phyloP scores from a whole-genome alignment of 2,888 invertebrate genomes.

The Cephalotes varians region DNA sequence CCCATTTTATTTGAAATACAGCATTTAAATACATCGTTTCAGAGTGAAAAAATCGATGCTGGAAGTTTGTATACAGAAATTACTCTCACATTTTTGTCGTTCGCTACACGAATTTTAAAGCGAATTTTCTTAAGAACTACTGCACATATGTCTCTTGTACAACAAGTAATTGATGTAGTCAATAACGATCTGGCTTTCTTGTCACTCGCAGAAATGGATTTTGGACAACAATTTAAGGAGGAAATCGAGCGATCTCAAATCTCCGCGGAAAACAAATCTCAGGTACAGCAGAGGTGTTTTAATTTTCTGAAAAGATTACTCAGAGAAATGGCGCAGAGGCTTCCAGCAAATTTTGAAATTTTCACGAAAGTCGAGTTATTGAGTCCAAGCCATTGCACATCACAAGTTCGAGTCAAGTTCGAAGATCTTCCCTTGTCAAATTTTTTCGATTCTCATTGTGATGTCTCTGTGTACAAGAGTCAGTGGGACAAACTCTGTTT shows the following conservation, averaged over 20 bases:
- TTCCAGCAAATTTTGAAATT: slow-evolving; percentile 11
- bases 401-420: slow-evolving; percentile 5
- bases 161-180: slow-evolving; percentile 13
- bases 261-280: background rate
- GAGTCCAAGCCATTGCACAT: background rate
- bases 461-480: background rate
- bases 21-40: background rate
- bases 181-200: background rate
- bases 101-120: background rate
- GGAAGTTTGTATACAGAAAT: background rate
- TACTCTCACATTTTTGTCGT: background rate
- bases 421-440: background rate
- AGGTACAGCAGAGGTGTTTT: background rate
- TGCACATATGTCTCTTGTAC: background rate
- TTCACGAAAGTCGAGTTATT: background rate
- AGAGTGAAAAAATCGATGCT: slow-evolving; percentile 2
- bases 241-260: background rate
- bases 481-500: background rate
- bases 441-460: background rate
- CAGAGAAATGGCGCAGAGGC: background rate
- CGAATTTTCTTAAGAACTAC: background rate
- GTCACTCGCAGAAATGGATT: background rate
- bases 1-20: background rate
- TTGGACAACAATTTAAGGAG: background rate
- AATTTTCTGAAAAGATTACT: background rate